Conservation (phyloP, 2,888 invertebrate genomes). For the Sicus ferrugineus region DNA sequence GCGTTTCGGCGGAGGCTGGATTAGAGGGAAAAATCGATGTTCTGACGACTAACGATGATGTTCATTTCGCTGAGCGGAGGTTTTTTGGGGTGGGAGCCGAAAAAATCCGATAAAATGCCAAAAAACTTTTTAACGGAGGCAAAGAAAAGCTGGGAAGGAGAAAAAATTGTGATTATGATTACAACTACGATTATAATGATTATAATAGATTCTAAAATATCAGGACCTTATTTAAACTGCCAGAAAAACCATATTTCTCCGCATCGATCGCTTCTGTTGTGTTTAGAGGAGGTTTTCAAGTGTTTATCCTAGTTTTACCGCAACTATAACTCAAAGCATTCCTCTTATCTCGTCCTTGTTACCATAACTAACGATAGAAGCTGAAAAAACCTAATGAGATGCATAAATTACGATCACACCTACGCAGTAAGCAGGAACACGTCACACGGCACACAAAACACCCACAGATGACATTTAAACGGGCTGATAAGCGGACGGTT, state of each 20-base stretch:
- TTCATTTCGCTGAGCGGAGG: background rate
- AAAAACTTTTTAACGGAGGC: background rate
- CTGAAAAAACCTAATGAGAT: constrained; percentile 51
- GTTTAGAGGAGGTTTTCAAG: too few relatives aligned
- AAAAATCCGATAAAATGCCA: background rate
- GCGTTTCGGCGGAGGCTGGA: background rate
- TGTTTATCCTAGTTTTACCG: too few relatives aligned
- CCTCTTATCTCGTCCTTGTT: background rate
- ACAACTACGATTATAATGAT: too few relatives aligned
- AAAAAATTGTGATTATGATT: background rate
- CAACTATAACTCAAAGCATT: background rate
- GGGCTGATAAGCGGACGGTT: background rate
- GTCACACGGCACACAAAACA: too few relatives aligned
- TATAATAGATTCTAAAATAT: background rate
- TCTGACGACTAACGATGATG: background rate
- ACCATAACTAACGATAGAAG: background rate
- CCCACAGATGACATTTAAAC: constrained; percentile 39
- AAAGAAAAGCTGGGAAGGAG: background rate
- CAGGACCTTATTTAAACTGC: too few relatives aligned
- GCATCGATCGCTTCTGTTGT: too few relatives aligned
- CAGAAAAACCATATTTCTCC: too few relatives aligned
- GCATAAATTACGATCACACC: constrained; percentile 51
- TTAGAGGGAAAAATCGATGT: background rate
- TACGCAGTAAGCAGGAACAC: too few relatives aligned
- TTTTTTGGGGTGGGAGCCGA: background rate